phyloP scores from a whole-genome alignment of 2,888 invertebrate species.

The Philopedon plagiatum region DNA sequence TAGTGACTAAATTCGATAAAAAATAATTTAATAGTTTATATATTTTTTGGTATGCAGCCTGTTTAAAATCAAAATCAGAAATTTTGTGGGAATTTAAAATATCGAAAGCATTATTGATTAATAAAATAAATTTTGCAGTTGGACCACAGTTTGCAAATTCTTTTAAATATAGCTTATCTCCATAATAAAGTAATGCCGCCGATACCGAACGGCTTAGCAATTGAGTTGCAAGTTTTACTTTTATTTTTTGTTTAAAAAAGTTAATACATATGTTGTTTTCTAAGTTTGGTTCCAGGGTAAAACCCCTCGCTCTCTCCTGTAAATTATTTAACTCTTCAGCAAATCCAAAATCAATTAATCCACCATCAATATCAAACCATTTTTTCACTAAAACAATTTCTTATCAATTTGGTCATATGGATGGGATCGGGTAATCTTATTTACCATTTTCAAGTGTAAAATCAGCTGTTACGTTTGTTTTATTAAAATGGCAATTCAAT shows the following conservation, averaged over 20 bases:
- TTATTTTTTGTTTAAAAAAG: conserved; percentile 44
- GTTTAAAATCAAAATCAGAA: conserved; percentile 43
- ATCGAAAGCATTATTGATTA: conserved; percentile 45
- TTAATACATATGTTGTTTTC: conserved; percentile 29
- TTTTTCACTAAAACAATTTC: conserved; percentile 36
- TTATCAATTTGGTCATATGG: conserved; percentile 30
- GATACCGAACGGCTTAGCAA: conserved; percentile 36
- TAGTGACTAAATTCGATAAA: conserved; percentile 18
- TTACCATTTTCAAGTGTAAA: conserved; percentile 39
- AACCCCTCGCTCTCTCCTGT: conserved; percentile 29
- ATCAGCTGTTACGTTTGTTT: conserved; percentile 33
- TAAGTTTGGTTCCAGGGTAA: conserved; percentile 29
- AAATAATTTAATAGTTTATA: conserved; percentile 25
- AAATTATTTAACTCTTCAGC: conserved; percentile 25
- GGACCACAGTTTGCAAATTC: conserved; percentile 42
- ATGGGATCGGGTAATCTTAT: conserved; percentile 41
- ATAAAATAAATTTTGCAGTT: conserved; percentile 44
- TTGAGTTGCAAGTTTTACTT: conserved; percentile 32
- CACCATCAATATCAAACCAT: conserved; percentile 26
- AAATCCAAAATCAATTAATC: conserved; percentile 25
- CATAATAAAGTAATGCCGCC: conserved; percentile 41
- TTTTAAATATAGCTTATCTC: conserved; percentile 32
- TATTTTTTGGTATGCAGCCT: conserved; percentile 36
- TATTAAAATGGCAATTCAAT: conserved; percentile 38
- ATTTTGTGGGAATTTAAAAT: conserved; percentile 48